phyloP scores from a whole-genome alignment of 2,797 vertebrate species.

The Calcarius lapponicus region DNA sequence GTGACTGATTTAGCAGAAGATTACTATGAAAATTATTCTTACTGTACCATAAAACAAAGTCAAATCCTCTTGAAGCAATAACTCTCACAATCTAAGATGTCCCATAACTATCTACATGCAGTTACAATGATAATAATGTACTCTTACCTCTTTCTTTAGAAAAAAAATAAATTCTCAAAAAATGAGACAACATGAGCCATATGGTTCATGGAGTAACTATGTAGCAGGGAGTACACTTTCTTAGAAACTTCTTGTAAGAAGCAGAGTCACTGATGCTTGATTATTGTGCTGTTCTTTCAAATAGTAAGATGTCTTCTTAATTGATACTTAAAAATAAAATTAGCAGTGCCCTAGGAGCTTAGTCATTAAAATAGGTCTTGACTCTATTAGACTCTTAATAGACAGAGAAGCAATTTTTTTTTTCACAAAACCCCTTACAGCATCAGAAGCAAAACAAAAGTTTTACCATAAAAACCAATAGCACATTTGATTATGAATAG shows the following conservation, averaged over 20 bases:
- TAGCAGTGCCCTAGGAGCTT: background rate
- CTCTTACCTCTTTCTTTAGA: background rate
- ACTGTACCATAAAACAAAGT: background rate
- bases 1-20: background rate
- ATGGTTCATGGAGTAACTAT: background rate
- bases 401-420: background rate
- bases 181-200: background rate
- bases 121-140: background rate
- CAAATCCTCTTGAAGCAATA: background rate
- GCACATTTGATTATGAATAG: background rate
- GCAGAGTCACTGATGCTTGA: background rate
- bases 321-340: background rate
- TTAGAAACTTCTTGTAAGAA: background rate
- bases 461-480: background rate
- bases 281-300: background rate
- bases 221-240: background rate
- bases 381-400: background rate
- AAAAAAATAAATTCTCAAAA: background rate
- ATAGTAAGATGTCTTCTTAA: background rate
- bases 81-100: background rate
- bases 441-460: background rate
- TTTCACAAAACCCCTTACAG: background rate
- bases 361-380: background rate
- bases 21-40: background rate
- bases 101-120: fast-evolving